Percentiles rank a stretch among this genome's conserved stretches.
Conservation (phyloP, 2,113 vertebrate species). For the Podiceps cristatus region DNA sequence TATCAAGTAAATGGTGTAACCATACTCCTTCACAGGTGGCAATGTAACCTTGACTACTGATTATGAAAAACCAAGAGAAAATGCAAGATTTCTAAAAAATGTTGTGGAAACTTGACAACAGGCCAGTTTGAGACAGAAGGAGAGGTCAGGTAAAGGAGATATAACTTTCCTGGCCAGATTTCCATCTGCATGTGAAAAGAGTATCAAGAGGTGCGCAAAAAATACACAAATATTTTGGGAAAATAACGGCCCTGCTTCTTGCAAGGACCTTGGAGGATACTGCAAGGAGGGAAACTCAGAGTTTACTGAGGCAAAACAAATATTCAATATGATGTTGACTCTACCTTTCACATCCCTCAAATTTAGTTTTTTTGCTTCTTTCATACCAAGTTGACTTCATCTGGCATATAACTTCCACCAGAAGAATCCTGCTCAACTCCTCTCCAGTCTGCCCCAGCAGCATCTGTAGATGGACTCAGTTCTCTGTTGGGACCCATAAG, state of each 20-base stretch:
- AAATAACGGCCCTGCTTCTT: not conserved
- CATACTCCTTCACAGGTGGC: not conserved
- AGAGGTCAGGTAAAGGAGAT: not conserved
- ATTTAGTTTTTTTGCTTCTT: not conserved
- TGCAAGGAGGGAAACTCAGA: not conserved
- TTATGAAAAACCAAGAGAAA: not conserved
- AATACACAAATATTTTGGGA: not conserved
- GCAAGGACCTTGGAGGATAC: not conserved
- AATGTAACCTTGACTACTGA: not conserved
- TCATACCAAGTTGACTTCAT: not conserved
- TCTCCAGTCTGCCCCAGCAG: not conserved
- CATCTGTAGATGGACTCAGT: not conserved
- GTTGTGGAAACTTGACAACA: not conserved
- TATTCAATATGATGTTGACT: not conserved
- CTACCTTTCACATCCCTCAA: not conserved
- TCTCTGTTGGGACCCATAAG: not conserved
- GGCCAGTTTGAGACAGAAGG: not conserved
- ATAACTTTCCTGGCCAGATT: not conserved
- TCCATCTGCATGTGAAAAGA: not conserved
- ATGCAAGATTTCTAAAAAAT: not conserved
- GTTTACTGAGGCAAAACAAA: not conserved
- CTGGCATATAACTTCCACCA: not conserved
- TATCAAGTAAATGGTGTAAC: not conserved
- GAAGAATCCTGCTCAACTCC: not conserved
- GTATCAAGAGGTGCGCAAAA: not conserved